Evolutionary conservation across 2,113 vertebrate genomes (phyloP), one percentile per base, ranked within the genome.

Genomic region (Pseudolaguvia tuberculata): DNA sequence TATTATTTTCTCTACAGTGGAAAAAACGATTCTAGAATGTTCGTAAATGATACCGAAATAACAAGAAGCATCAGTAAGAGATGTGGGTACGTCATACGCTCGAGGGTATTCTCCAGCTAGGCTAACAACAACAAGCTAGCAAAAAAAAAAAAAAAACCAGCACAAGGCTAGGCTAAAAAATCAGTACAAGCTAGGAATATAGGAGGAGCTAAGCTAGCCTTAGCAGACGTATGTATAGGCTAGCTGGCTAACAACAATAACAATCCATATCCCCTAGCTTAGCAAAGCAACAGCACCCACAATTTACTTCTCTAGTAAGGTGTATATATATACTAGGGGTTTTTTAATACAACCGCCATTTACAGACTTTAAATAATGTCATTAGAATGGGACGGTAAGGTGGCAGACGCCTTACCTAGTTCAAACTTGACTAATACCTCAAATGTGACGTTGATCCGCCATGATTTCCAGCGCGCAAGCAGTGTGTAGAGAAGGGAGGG

Each of bases 401-500:
- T 68, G 69, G 77, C 72, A 73, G 81, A 81, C 67, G 77, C 78
- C 86, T 90, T 89, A 89, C 88, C 88, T 89, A 79, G 83, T 78
- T 86, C 76, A 79, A 79, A 80, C 83, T 86, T 74, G 85, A 80
- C 87, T 76, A 55, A 84, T 87, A 83, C 87, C 53, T 86, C 87
- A 85, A 85, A 76, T 86, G 87, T 87, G 83, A 86, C 87, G 86
- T 82, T 79, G 86, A 82, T 89, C 91, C 90, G 90, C 89, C 91
- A 91, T 91, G 84, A 89, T 89, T 80, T 73, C 25, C 63, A 76
- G 69, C 73, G 73, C 62, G 77, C 66, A 68, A 77, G 80, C 72
- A 63, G 79, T 69, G 52, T 70, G 71, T 50, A 69, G 63, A 55
- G 63, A 63, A 53, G 72, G 70, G 56, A 39, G 75, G 72, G 75